Evolutionary conservation across 2,113 vertebrate genomes (phyloP), one percentile per base, ranked within the genome.

Genomic region (Equus przewalskii): DNA sequence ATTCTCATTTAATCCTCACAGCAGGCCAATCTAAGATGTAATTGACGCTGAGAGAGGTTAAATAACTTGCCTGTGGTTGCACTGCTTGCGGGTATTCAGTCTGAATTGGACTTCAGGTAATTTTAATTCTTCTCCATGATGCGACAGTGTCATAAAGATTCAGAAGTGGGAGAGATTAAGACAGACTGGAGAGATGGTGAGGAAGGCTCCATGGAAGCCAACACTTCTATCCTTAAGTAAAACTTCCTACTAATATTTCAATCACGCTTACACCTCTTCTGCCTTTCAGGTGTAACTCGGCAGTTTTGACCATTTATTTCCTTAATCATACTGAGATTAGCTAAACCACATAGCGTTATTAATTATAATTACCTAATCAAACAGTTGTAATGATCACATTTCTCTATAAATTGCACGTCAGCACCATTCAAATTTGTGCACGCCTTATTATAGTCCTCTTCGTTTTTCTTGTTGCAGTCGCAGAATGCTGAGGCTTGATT

Each of bases 291-390:
- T 93, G 4, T 76, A 75, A 80, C 12, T n/a, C 11, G 11, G 62
- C 6, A 78, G 24, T 19, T 72, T 78, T 75, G 64, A 67, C 54
- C 36, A 30, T 80, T 36, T 58, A 30, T 41, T 88, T 70, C 11
- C 89, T 94, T 96, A 75, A 81, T 91, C 16, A 49, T 12, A 56
- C 0, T 56, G 84, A 60, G 60, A 41, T 60, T 69, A 80, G 22
- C 70, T 78, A 78, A 58, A 5, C 21, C 11, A 15, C 65, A 12
- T 10, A 30, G 1, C 70, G 28, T 89, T 76, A 44, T 41, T 89
- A 36, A 73, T 96, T 84, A 49, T 82, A 72, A 82, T 94, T 73
- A 73, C 44, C 10, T 91, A 73, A 72, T 84, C 65, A 94, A 62
- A 51, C 15, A 9, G 7, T 28, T 76, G 28, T 76, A 60, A 92